Base-by-base conservation (phyloP, 1,140 invertebrate genomes). In the Microplitis mediator region DNA sequence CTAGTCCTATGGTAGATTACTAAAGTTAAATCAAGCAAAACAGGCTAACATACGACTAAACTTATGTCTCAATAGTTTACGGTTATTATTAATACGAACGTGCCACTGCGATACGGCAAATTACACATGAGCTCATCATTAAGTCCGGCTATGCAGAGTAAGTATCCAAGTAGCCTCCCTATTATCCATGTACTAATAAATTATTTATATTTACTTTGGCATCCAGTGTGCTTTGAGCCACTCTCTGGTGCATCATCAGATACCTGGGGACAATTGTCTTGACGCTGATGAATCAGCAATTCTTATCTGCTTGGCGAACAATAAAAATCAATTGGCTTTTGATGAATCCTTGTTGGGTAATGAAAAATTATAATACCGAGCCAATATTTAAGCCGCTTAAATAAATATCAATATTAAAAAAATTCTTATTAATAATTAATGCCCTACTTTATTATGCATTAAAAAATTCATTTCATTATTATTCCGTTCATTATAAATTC, bases 1-100 rank as follows among this genome's bases (percentile, higher is more conserved):
- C 23, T 0, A 23, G 23, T 23, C 50, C 16, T 67, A 77, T 74
- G 81, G 83, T 83, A 77, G 81, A 82, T 82, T 84, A 82, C 83
- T 84, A 56, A 66, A 73, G 65, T 64, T 51, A 73, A 69, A 69
- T 69, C 58, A 68, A 45, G 69, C 51, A 56, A 16, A 65, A 54
- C 51, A 58, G 50, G 61, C 45, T 32, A n/a, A 51, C 8, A 16
- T 13, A 58, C 36, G 23, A 23, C 23, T 23, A 23, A 23, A 23
- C 23, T 23, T 23, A 23, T 23, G 23, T 23, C 23, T 23, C 23
- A 31, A 11, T 3, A 54, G 14, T 52, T 4, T 60, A n/a, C 56
- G n/a, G 34, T 35, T 3, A 11, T 50, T 11, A 23, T 35, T 3
- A 16, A 60, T 31, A 70, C 23, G 73, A 66, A 69, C 67, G 67